Percentiles rank a stretch among this genome's conserved stretches.
Conservation (phyloP, 2,113 vertebrate species). For the Ciconia stormi region DNA sequence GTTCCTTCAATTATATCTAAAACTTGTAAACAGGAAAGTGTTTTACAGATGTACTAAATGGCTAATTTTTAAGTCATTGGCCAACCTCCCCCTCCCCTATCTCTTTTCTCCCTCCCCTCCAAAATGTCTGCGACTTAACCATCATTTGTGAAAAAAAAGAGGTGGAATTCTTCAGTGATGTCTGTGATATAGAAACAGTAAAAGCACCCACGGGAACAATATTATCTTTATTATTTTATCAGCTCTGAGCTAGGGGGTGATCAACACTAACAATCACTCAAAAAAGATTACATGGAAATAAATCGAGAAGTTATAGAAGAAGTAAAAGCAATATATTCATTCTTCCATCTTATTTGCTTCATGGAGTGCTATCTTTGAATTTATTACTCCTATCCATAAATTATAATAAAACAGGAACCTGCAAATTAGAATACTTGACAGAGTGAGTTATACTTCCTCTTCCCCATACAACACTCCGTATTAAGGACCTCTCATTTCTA, state of each 20-base stretch:
- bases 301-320: neutral
- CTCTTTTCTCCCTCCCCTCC: neutral
- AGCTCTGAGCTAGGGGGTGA: neutral
- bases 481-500: neutral
- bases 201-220: slow-evolving; percentile 10
- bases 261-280: slow-evolving; percentile 13
- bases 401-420: neutral
- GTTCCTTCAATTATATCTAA: slow-evolving; percentile 45
- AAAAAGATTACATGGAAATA: neutral
- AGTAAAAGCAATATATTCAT: neutral
- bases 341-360: neutral
- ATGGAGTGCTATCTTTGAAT: neutral
- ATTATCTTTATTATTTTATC: slow-evolving; percentile 15
- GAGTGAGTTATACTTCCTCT: neutral
- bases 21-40: slow-evolving; percentile 47
- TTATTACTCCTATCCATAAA: neutral
- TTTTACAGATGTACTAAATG: slow-evolving; percentile 43
- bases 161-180: neutral
- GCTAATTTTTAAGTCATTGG: neutral
- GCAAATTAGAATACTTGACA: neutral
- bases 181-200: neutral
- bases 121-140: neutral
- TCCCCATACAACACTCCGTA: neutral
- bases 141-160: slow-evolving; percentile 3
- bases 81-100: neutral